These are phyloP conservation scores for Nothura maculosa DNA, from an alignment of 2,797 vertebrate genomes.

Conservation along the genomic window DNA sequence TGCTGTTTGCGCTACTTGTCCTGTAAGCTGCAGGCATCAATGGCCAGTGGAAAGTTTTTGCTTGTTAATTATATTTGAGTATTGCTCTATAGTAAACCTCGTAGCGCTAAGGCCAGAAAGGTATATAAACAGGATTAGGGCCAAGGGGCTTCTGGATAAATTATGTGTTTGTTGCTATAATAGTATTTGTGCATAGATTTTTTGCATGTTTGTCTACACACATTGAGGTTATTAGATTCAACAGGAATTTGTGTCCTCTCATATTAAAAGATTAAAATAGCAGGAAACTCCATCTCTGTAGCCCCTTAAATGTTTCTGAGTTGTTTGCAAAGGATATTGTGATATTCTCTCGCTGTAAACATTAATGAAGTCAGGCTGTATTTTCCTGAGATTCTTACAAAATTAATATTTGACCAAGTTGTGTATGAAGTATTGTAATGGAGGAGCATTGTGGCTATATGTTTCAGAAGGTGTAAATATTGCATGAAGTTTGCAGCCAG, in stretches of 20 bases:
- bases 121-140: not conserved
- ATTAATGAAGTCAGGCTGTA: not conserved
- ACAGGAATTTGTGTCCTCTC: not conserved
- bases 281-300: not conserved
- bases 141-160: not conserved
- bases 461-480: not conserved
- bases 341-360: not conserved
- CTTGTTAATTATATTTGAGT: not conserved
- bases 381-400: not conserved
- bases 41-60: not conserved
- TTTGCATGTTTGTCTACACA: not conserved
- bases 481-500: not conserved
- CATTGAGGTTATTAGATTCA: not conserved
- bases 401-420: constrained; percentile 15
- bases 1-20: constrained; percentile 1
- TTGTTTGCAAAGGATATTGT: not conserved
- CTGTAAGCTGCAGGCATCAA: constrained; percentile 10
- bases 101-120: not conserved
- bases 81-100: not conserved
- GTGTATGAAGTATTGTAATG: not conserved
- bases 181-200: not conserved
- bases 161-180: not conserved
- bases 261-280: not conserved
- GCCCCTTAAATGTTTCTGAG: not conserved
- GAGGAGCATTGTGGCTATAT: not conserved